Base-by-base conservation (phyloP, 2,113 vertebrate species). In the Nesogale talazaci region DNA sequence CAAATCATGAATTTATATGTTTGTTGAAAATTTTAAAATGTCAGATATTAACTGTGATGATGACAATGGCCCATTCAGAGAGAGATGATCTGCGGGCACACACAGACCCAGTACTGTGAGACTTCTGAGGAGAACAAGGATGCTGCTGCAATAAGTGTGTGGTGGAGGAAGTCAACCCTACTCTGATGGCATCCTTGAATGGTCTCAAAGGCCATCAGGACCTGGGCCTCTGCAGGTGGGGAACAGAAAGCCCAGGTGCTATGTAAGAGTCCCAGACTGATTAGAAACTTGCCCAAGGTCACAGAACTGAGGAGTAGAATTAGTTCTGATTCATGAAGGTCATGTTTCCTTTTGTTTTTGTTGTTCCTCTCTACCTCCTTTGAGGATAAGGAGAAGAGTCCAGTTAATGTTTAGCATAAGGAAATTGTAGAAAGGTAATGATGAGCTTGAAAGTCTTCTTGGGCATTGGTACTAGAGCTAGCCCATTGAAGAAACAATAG, bases 331-430 rank as follows among this genome's bases (percentile, higher is more conserved):
- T 70, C 36, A 80, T 65, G 23, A 87, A 65, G 22, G 22, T n/a
- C 25, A 7, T 74, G 56, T 74, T 79, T 34, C 63, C n/a, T 77
- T 90, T 67, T 92, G 61, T 38, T 77, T 90, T 67, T 92, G 61
- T 36, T 83, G 31, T 22, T 38, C 22, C 6, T 74, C 23, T 40
- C 29, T 38, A 31, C 22, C n/a, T 79, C 1, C 11, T 79, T 70
- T 79, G n/a, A 22, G 11, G 20, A 6, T 75, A 22, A 83, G n/a
- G 16, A n/a, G 46, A 84, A 75, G 69, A 42, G 20, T 4, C 69
- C 61, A 29, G 19, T 57, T 80, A 61, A 16, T 29, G 20, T 79
- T 74, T 89, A 36, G 31, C 38, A 8, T 74, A 19, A 61, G 27
- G 63, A 83, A 75, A 40, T 36, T 67, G 56, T 61, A 83, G 61